Conservation (phyloP, 64 coral and sea anemone species). For the Montipora sp. region DNA sequence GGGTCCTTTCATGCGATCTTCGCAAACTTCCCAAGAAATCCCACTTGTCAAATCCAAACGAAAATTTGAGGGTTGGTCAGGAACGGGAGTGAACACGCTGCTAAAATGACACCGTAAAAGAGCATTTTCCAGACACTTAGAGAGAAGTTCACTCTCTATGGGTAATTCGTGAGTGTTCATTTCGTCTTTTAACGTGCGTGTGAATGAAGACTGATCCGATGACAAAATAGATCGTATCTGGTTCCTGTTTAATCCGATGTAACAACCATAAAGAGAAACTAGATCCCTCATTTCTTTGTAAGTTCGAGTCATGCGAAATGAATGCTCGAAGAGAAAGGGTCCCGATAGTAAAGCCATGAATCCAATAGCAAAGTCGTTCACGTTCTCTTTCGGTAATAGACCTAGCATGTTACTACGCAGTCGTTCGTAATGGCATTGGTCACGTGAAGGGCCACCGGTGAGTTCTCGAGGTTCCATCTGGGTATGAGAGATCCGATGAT, state of each 20-base stretch:
- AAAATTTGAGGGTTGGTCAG: neutral
- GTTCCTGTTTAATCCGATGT: neutral
- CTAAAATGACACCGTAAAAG: neutral
- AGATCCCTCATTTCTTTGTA: neutral
- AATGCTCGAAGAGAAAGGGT: neutral
- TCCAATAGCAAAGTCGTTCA: neutral
- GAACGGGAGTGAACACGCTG: neutral
- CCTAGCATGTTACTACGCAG: neutral
- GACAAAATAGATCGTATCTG: neutral
- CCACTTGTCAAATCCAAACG: neutral
- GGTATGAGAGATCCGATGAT: neutral
- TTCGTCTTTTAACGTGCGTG: neutral
- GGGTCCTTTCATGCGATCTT: neutral
- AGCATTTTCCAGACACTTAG: neutral
- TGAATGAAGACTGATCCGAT: neutral
- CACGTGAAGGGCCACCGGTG: neutral
- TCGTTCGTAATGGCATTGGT: neutral
- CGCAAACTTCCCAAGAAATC: neutral
- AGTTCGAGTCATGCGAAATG: neutral
- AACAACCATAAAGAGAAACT: neutral
- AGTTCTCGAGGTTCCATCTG: neutral
- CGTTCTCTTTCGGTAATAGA: neutral
- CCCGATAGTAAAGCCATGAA: neutral
- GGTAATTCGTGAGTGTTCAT: neutral
- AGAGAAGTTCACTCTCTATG: neutral